Evolutionary conservation across 2,113 vertebrate species (phyloP).

Genomic region (Ascaphus truei): DNA sequence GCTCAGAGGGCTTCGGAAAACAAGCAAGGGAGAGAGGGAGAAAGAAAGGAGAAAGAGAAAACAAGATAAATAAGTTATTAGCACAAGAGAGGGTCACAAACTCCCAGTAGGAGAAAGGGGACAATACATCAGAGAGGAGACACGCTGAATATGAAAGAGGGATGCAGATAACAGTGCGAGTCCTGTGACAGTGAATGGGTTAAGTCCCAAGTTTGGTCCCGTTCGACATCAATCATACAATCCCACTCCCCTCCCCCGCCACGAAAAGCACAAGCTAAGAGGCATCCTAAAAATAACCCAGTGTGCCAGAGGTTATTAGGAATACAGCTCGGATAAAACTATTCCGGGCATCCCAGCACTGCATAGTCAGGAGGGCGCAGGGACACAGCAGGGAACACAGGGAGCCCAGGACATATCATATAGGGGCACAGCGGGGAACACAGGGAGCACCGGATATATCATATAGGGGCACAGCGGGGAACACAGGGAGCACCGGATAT

Average conservation of each 20-base stretch:
- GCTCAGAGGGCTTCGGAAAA: slow-evolving; percentile 75
- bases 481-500: too few relatives aligned
- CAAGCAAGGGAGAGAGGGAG: slow-evolving; percentile 38
- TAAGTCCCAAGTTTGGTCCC: too few relatives aligned
- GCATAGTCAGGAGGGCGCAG: background rate
- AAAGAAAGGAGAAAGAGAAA: slow-evolving; percentile 38
- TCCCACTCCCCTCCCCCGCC: background rate
- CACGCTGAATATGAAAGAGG: too few relatives aligned
- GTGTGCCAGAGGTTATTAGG: background rate
- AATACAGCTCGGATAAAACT: slow-evolving; percentile 6
- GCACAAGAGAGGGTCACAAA: too few relatives aligned
- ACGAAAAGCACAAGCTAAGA: background rate
- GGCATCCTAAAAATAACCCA: background rate
- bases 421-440: too few relatives aligned
- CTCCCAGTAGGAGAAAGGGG: slow-evolving; percentile 30
- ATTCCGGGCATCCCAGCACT: slow-evolving; percentile 2
- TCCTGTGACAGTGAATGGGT: too few relatives aligned
- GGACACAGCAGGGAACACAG: background rate
- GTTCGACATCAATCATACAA: background rate
- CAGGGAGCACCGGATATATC: too few relatives aligned
- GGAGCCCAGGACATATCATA: background rate
- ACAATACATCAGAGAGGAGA: background rate
- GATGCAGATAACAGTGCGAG: too few relatives aligned
- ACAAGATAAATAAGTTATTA: background rate
- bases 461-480: too few relatives aligned